These are phyloP conservation scores for Alfaro cultratus DNA, from an alignment of 2,797 vertebrate genomes.

Conservation along the genomic window DNA sequence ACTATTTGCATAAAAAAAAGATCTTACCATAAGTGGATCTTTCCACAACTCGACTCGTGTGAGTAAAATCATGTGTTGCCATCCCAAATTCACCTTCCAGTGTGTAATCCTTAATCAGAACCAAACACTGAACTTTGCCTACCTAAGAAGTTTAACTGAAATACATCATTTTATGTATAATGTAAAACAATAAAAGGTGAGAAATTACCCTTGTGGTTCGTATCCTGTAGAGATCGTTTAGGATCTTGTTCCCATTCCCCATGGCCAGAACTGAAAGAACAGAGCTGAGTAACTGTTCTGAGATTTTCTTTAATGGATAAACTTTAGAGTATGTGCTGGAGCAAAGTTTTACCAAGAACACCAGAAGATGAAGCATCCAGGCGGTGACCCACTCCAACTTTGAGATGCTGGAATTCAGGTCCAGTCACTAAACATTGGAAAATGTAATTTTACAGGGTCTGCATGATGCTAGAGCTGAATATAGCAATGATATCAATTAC, in stretches of 20 bases:
- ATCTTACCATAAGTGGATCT: conserved; percentile 88
- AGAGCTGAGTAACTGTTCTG: conserved; percentile 1
- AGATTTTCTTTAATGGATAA: neutral
- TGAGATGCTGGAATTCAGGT: conserved; percentile 81
- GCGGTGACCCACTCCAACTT: conserved; percentile 87
- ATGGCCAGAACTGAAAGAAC: conserved; percentile 86
- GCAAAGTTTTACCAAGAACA: conserved; percentile 82
- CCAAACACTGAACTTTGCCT: neutral
- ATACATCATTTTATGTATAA: neutral
- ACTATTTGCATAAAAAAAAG: neutral
- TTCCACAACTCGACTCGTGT: conserved; percentile 86
- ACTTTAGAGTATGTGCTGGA: neutral
- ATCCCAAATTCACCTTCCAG: conserved; percentile 88
- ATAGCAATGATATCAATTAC: neutral
- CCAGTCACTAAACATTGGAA: conserved; percentile 83
- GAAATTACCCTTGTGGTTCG: conserved; percentile 86
- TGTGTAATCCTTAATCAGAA: conserved; percentile 86
- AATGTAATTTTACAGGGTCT: neutral
- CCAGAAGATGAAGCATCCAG: conserved; percentile 89
- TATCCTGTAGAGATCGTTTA: conserved; percentile 82
- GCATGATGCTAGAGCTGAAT: neutral
- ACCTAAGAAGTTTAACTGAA: neutral
- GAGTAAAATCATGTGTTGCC: conserved; percentile 89
- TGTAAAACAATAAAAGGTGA: conserved; percentile 10
- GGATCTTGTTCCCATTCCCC: conserved; percentile 81